phyloP scores from a whole-genome alignment of 2,797 vertebrate species.

The Iguana delicatissima region DNA sequence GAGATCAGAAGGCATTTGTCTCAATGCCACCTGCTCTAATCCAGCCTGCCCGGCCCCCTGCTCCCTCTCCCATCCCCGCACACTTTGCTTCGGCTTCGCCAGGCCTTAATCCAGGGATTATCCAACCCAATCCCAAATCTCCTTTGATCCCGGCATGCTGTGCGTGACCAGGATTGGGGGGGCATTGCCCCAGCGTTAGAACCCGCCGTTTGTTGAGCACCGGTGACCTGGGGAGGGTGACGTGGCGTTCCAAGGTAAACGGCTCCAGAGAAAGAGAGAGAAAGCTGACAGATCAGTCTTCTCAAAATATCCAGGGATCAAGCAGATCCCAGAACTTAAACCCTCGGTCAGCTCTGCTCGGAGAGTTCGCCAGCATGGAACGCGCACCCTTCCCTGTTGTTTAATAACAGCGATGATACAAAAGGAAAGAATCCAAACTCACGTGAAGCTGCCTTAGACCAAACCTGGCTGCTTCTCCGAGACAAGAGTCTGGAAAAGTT shows the following conservation, averaged over 20 bases:
- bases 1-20: slow-evolving; percentile 53
- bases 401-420: not conserved
- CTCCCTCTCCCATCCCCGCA: not conserved
- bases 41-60: slow-evolving; percentile 15
- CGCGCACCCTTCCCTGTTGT: too few species aligned
- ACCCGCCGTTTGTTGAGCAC: not conserved
- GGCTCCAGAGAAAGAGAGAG: not conserved
- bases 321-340: not conserved
- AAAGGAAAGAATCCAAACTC: not conserved
- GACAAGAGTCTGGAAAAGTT: too few species aligned
- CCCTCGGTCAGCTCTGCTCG: not conserved
- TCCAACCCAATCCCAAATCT: slow-evolving; percentile 84
- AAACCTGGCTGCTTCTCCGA: too few species aligned
- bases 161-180: not conserved
- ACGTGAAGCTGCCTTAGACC: too few species aligned
- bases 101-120: slow-evolving; percentile 87
- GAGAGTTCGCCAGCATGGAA: too few species aligned
- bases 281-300: not conserved
- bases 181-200: not conserved
- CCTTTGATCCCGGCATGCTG: slow-evolving; percentile 33
- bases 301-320: not conserved
- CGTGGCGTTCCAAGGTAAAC: not conserved
- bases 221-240: not conserved
- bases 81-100: slow-evolving; percentile 47
- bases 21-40: slow-evolving; percentile 30